A percentile compares a stretch with the other conserved stretches of the same genome.
Conservation (phyloP, 2,888 invertebrate genomes). For the Lymantria dispar region DNA sequence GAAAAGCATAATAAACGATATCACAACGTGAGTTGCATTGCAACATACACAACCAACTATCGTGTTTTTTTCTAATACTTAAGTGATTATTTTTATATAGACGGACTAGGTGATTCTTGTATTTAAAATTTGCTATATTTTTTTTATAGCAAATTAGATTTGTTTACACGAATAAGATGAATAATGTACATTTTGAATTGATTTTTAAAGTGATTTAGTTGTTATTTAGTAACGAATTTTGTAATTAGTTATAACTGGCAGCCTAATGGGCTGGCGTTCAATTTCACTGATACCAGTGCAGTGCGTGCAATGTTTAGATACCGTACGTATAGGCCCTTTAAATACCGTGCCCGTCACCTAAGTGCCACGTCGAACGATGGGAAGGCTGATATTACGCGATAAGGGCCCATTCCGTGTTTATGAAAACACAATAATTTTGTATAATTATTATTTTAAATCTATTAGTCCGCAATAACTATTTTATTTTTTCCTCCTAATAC, state of each 20-base stretch:
- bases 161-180: conserved; percentile 76
- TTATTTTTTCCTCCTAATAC: conserved; percentile 63
- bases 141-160: conserved; percentile 81
- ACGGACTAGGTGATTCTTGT: conserved; percentile 78
- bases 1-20: conserved; percentile 74
- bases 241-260: conserved; percentile 75
- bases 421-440: conserved; percentile 65
- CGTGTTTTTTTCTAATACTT: conserved; percentile 79
- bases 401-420: conserved; percentile 74
- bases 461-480: conserved; percentile 66
- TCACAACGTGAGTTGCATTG: conserved; percentile 63
- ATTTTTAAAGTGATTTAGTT: conserved; percentile 82
- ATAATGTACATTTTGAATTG: conserved; percentile 82
- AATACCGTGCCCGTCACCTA: conserved; percentile 4
- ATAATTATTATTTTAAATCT: conserved; percentile 64
- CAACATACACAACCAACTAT: conserved; percentile 56
- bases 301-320: conserved; percentile 71
- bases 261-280: conserved; percentile 59
- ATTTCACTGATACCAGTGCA: conserved; percentile 74
- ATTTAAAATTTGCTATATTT: conserved; percentile 82
- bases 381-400: conserved; percentile 63
- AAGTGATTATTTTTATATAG: conserved; percentile 79
- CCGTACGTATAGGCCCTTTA: conserved; percentile 34
- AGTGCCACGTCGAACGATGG: conserved; percentile 61
- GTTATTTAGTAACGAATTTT: conserved; percentile 81